phyloP scores from a whole-genome alignment of 2,888 invertebrate species.

The Lycocerus yunnanus region DNA sequence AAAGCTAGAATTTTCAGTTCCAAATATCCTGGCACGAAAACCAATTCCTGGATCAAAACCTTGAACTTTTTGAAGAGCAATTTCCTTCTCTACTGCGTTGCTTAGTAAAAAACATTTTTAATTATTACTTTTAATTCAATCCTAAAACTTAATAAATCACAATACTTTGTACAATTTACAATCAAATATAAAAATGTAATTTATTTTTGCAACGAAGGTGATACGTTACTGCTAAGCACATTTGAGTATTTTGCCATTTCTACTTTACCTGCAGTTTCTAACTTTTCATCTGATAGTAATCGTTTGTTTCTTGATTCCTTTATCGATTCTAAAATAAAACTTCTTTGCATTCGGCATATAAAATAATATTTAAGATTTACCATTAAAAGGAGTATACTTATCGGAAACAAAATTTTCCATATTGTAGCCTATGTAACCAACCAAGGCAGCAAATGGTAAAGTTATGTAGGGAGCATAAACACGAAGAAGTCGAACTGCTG shows the following conservation, averaged over 20 bases:
- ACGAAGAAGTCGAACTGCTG: conserved; percentile 65
- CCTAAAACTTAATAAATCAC: not conserved
- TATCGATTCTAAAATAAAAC: conserved; percentile 64
- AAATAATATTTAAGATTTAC: conserved; percentile 54
- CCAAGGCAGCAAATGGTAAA: conserved; percentile 78
- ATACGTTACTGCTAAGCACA: conserved; percentile 68
- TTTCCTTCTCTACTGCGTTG: too few relatives aligned
- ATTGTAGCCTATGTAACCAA: conserved; percentile 88
- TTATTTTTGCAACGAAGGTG: conserved; percentile 65
- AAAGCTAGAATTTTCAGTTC: too few relatives aligned
- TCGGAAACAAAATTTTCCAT: conserved; percentile 75
- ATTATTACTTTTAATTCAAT: not conserved
- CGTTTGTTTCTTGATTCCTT: conserved; percentile 76
- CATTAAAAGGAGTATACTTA: conserved; percentile 75
- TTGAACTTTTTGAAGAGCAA: too few relatives aligned
- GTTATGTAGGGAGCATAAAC: conserved; percentile 80
- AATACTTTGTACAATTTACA: not conserved
- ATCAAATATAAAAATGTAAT: not conserved
- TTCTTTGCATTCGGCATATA: not conserved
- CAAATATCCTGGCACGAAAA: too few relatives aligned
- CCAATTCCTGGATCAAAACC: too few relatives aligned
- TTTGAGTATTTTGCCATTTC: conserved; percentile 70
- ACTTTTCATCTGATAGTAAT: conserved; percentile 61
- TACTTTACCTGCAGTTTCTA: conserved; percentile 65
- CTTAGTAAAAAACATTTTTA: not conserved